Evolutionary conservation across 2,797 vertebrate species (phyloP).

Genomic region (Gadopsis bispinosus): DNA sequence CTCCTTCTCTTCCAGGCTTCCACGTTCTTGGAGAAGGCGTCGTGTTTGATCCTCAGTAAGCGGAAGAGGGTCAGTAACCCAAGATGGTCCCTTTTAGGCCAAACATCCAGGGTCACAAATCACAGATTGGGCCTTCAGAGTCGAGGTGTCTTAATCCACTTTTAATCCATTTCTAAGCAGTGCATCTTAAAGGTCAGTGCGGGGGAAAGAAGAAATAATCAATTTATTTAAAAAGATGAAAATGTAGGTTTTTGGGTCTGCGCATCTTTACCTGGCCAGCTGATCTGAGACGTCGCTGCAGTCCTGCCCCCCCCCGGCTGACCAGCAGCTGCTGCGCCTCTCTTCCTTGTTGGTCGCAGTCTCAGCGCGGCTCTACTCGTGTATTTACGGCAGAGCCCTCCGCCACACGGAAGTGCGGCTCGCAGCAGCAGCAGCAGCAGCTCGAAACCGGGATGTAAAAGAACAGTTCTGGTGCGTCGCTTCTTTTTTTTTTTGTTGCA

Average conservation of each 20-base stretch:
- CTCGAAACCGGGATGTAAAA: conserved; percentile 59
- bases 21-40: background rate
- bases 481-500: conserved; percentile 23
- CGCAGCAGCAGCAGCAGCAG: conserved; percentile 54
- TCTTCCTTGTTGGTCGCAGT: background rate
- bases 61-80: background rate
- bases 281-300: no score
- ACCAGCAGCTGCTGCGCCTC: no score
- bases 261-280: no score
- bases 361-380: background rate
- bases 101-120: background rate
- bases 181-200: background rate
- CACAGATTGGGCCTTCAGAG: background rate
- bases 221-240: no score
- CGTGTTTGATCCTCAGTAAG: background rate
- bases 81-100: background rate
- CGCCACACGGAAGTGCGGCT: conserved; percentile 75
- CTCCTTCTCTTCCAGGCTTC: background rate
- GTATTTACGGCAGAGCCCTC: conserved; percentile 69
- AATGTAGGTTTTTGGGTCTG: no score
- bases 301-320: no score
- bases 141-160: background rate
- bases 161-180: background rate
- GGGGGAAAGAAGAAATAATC: no score
- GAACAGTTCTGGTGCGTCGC: conserved; percentile 35